Evolutionary conservation across 1,140 invertebrate species (phyloP), one percentile per base, ranked within the genome.

Genomic region (Habropoda laboriosa): DNA sequence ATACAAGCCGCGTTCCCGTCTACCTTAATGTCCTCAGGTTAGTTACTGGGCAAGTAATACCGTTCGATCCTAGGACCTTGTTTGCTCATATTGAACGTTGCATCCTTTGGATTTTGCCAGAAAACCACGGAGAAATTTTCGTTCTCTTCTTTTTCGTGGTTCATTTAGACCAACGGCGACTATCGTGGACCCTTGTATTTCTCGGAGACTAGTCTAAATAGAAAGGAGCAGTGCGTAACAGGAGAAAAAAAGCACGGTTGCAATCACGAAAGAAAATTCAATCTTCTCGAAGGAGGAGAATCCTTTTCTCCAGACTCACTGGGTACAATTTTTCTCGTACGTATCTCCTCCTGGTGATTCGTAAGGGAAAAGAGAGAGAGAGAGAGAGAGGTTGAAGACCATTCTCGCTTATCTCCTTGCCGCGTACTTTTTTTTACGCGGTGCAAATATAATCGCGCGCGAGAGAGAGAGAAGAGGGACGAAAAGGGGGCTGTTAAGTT

Each of bases 371-470:
- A 64, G 64, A 40, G 57, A 68, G 38, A n/a, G 58, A 4, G 21
- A 1, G 32, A 38, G 35, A 16, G n/a, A 24, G 42, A 40, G n/a
- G 13, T 61, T 21, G 42, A 38, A 16, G 18, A 66, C 32, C 49
- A 8, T 55, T 47, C 18, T 55, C 30, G 57, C 58, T 83, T 80
- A 83, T 83, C 76, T 79, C 35, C 24, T 45, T n/a, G 42, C 12
- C 8, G 18, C 49, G 53, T 30, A 53, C 45, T 55, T 5, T 38
- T n/a, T 77, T 83, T 79, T 75, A 71, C 35, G n/a, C n/a, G 30
- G 45, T n/a, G 55, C 81, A 84, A 84, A 83, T 75, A 80, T 79
- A 84, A 80, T 79, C 75, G n/a, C 45, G 58, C 53, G 16, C n/a
- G 21, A 13, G 32, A 60, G 60, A 76, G 57, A 57, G 30, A 12